Evolutionary conservation across 2,113 vertebrate genomes (phyloP), one percentile per base, ranked within the genome.

Genomic region (Plotosus lineatus): DNA sequence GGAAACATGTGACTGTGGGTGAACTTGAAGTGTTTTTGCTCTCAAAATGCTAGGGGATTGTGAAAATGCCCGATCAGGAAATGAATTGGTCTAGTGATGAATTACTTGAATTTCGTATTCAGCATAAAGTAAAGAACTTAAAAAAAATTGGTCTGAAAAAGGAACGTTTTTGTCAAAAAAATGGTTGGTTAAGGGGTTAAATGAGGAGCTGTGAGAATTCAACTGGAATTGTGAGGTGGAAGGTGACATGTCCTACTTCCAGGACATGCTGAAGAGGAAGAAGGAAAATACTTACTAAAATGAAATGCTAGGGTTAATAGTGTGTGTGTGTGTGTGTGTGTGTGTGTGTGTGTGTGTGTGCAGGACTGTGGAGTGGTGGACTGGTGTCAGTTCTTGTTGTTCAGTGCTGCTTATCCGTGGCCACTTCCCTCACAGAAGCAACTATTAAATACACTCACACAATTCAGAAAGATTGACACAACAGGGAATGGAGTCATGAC

Each of bases 381-480:
- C 89, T 99, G 97, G 95, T 90, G 89, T 44, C 92, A 84, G 38
- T 97, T 98, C 85, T 85, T 99, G 68, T 89, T n/a, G 68, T 89
- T 97, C 77, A 90, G 92, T 42, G 91, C 92, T 26, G 91, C 96
- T 0, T 89, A 93, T 73, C 97, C 97, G 0, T 98, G 96, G 96
- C 95, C 95, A 1, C 72, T 92, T 15, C 96, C 96, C 0, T 90
- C 94, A 36, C 84, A 94, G 77, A 81, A 77, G 17, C 92, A 97
- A 2, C 94, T 99, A 76, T 90, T 97, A 8, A 82, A 88, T 9
- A 93, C 91, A 0, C 90, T 95, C 11, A 79, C 82, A 2, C 86
- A 19, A 65, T 97, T 96, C 85, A 92, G 91, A 86, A 88, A 85
- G 3, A 19, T 86, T 6, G 97, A 97, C 84, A 3, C 40, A 23